Conservation (phyloP, 2,797 vertebrate genomes). For the Falco novaeseelandiae region DNA sequence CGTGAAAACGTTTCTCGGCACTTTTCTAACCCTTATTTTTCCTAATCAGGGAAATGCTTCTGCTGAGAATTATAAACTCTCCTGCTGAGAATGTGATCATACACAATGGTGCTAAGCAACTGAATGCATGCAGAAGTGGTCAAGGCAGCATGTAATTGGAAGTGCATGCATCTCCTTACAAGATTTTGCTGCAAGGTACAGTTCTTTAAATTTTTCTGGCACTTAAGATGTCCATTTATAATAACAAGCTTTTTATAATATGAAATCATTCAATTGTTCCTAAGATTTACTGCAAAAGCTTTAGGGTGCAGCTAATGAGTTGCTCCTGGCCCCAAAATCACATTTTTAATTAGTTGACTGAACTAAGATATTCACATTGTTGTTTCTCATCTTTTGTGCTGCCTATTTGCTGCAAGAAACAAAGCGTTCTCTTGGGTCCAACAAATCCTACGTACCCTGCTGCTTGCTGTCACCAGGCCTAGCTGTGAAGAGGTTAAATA, state of each 20-base stretch:
- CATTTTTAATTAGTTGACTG: not conserved
- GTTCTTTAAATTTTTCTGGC: not conserved
- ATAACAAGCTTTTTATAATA: slow-evolving; percentile 1
- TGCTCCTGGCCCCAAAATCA: not conserved
- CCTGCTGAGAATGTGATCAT: not conserved
- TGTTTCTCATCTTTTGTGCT: not conserved
- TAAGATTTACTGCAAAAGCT: not conserved
- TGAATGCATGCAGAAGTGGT: not conserved
- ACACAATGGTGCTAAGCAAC: not conserved
- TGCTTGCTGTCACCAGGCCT: not conserved
- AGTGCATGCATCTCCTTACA: not conserved
- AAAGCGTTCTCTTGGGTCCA: not conserved
- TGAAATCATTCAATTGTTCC: not conserved
- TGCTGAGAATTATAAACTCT: not conserved
- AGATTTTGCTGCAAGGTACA: not conserved
- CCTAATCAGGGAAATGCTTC: not conserved
- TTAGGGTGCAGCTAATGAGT: not conserved
- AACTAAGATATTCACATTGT: not conserved
- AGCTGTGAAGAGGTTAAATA: not conserved
- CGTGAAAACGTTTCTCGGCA: not conserved
- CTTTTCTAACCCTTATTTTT: not conserved
- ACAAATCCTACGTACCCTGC: not conserved
- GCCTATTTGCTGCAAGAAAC: not conserved
- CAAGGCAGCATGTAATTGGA: slow-evolving; percentile 2
- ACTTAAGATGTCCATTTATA: not conserved